Base-by-base conservation (phyloP, 2,113 vertebrate genomes). In the Triplophysa tibetana region DNA sequence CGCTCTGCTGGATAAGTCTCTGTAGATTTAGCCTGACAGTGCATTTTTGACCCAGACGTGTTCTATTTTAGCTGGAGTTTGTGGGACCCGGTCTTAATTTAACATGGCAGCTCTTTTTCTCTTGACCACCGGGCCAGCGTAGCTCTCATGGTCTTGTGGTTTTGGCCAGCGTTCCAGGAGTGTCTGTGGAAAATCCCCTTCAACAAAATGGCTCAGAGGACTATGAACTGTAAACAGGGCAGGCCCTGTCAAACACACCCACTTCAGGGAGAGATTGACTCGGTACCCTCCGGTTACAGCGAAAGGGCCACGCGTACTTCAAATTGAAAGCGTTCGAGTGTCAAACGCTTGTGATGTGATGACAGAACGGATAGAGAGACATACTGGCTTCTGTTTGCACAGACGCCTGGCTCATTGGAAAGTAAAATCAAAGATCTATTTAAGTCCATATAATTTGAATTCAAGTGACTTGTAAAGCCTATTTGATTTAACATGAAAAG, bases 181-280 rank as follows among this genome's bases (percentile, higher is more conserved):
- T 66, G 52, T 77, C 73, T 75, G 63, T 21, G 78, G 81, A 85
- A 83, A 83, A 81, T 80, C 74, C 74, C 74, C 69, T 77, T 8
- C 26, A 52, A 67, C 52, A 70, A 70, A 77, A 67, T 50, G 63
- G 48, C 61, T 67, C 23, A 33, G 58, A 79, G 50, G 73, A 72
- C 67, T 41, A 26, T 75, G 21, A 79, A 68, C 41, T 78, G 21
- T 74, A 73, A 65, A 52, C 60, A 73, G 58, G 58, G 79, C 23
- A 82, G 65, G 66, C 48, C 61, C 41, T 60, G 62, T 48, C 21
- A 43, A 50, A 67, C 45, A 77, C 76, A 52, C 67, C 41, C 54
- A 63, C 54, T 21, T 8, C 8, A 58, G 52, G 16, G 17, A 56
- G 17, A 19, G 21, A 73, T 65, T 65, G n/a, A 73, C 29, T 73